Conservation (phyloP, 2,888 invertebrate genomes). For the Atethmia centrago region DNA sequence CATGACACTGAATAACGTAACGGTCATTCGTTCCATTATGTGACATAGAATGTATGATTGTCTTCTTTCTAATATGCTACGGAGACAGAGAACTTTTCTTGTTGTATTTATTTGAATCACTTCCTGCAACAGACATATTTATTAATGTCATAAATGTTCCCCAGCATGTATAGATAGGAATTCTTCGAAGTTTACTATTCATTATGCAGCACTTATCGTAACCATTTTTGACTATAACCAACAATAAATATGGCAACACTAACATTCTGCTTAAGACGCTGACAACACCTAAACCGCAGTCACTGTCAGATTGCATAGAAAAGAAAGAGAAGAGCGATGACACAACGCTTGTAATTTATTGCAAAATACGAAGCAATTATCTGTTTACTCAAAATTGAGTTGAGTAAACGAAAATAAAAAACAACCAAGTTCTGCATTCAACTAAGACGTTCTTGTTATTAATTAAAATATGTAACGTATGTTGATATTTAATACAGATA, state of each 20-base stretch:
- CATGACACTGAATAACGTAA: constrained; percentile 70
- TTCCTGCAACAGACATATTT: neutral
- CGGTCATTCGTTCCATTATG: constrained; percentile 69
- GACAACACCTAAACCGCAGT: too few relatives aligned
- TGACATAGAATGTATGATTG: constrained; percentile 60
- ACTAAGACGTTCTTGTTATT: too few relatives aligned
- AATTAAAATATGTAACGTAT: too few relatives aligned
- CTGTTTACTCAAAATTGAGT: too few relatives aligned
- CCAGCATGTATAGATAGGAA: constrained; percentile 10
- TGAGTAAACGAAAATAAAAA: too few relatives aligned
- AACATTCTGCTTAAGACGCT: neutral
- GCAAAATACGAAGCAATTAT: too few relatives aligned
- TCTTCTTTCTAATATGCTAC: constrained; percentile 53
- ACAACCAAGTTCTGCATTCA: too few relatives aligned
- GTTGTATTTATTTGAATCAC: neutral
- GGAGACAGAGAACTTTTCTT: constrained; percentile 39
- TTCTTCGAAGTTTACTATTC: constrained; percentile 1
- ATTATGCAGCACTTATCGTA: neutral
- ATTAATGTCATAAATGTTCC: neutral
- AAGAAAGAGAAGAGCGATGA: too few relatives aligned
- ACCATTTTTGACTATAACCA: neutral
- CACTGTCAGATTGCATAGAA: too few relatives aligned
- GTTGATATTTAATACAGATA: too few relatives aligned
- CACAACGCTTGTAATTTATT: too few relatives aligned
- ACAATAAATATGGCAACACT: constrained; percentile 1